Evolutionary conservation across 2,888 invertebrate species (phyloP), one percentile per base, ranked within the genome.

Genomic region (Meandrusa payeni): DNA sequence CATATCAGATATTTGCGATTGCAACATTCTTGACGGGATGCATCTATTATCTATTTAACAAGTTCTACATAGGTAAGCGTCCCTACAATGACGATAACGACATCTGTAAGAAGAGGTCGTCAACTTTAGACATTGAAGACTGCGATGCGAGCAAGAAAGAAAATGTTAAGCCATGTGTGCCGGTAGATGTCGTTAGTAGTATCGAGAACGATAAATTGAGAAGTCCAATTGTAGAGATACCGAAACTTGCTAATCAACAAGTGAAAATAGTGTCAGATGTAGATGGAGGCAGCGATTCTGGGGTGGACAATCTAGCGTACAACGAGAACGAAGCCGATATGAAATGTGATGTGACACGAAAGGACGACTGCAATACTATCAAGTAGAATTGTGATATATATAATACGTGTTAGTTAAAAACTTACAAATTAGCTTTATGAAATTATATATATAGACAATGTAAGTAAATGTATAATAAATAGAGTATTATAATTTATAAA

Each of bases 1-100:
- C 94, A 0, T 94, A 93, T 64, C 91, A 91, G 65, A 89, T 93
- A 52, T 94, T 94, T 62, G 80, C 94, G 0, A 86, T 88, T 1
- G 85, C 90, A 1, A 90, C 91, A 0, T 77, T 91, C 10, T 61
- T 92, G 11, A 91, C 92, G 3, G 93, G 93, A 20, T 75, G 92
- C 52, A 72, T 92, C 32, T 94, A 94, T 72, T 91, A 90, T 57
- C 68, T 91, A 6, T 93, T 94, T 68, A 93, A 94, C 67, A 80
- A 88, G 42, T 83, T 90, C 41, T 93, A 91, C 64, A 80, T 93
- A 56, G 88, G 89, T 20, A 89, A 90, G 51, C 75, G 89, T 29
- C 86, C 89, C 0, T 79, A 83, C 0, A 69, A 73, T 34, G 88
- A 88, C 46, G 89, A 89, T 7, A 89, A 88, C 58, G 91, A 91